Evolutionary conservation across 2,888 invertebrate species (phyloP), one percentile per base, ranked within the genome.

Genomic region (Halictus ligatus): DNA sequence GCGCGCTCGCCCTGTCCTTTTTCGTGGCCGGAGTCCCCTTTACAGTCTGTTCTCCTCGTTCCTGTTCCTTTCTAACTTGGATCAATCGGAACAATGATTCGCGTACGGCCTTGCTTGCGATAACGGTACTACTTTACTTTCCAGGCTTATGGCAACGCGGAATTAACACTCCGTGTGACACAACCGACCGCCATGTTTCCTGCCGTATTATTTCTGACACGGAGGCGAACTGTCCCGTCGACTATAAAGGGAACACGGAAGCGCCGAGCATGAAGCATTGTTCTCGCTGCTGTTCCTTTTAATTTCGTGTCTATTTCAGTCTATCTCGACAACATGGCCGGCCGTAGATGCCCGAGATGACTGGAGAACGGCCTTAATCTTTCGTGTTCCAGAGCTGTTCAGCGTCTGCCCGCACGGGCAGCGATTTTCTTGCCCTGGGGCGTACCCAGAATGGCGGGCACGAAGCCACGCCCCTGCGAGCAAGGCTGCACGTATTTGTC

Each of bases 51-150:
- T 29, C 21, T 21, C 21, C 43, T 76, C 48, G 50, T 21, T 78
- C 60, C 50, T 58, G 35, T 82, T 69, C 75, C 73, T 58, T 69
- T 58, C 69, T 50, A 35, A 60, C 75, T 80, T 48, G 79, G 77
- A 80, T 79, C 74, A 82, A 89, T 87, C 86, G 84, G 73, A 86
- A 84, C 83, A 88, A 86, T 81, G 86, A 89, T 89, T 75, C 75
- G 75, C 58, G 2, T 76, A n/a, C 48, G 85, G 78, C 86, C 83
- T 88, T 80, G 84, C 83, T 88, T 80, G 84, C 86, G 82, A 89
- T 86, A 89, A 83, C 83, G 84, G 85, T 72, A 43, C 82, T 78
- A 54, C 75, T 80, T 71, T 72, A 64, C 85, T 87, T 85, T 85
- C 79, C 85, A 81, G 77, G 40, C 80, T 85, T 82, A 72, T 58